These are phyloP conservation scores for Uloborus diversus DNA, from an alignment of 1,140 invertebrate species.

Conservation along the genomic window DNA sequence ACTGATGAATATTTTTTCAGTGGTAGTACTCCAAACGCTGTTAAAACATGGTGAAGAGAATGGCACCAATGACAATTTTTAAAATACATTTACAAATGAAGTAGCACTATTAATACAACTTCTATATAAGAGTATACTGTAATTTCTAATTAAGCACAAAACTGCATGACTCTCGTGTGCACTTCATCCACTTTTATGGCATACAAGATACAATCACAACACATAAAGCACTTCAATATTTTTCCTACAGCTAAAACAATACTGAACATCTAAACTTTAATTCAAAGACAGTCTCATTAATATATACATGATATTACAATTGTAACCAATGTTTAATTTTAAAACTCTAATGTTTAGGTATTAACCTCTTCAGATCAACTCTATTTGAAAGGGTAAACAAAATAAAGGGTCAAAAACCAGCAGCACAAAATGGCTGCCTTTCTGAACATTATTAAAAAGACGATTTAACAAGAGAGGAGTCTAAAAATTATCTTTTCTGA, in stretches of 20 bases:
- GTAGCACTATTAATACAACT: slow-evolving; percentile 7
- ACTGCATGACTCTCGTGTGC: slow-evolving; percentile 48
- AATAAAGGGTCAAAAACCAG: too few relatives aligned
- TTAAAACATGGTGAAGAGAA: slow-evolving; percentile 36
- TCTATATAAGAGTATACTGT: slow-evolving; percentile 51
- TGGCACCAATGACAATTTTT: slow-evolving; percentile 25
- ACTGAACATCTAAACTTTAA: neutral
- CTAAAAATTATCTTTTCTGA: too few relatives aligned
- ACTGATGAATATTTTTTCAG: neutral
- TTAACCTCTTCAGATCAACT: neutral
- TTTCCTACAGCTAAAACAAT: slow-evolving; percentile 15
- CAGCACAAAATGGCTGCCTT: too few relatives aligned
- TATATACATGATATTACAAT: neutral
- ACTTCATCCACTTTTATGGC: slow-evolving; percentile 48
- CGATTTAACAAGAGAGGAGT: too few relatives aligned
- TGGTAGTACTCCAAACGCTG: slow-evolving; percentile 27
- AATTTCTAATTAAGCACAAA: slow-evolving; percentile 39
- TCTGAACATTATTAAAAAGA: too few relatives aligned
- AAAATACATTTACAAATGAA: slow-evolving; percentile 40
- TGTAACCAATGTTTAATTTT: neutral
- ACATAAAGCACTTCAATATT: neutral
- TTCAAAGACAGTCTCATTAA: neutral
- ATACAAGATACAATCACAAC: slow-evolving; percentile 26
- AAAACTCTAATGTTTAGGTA: neutral
- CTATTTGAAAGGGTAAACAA: neutral